Percentiles rank a stretch among this genome's conserved stretches.
phyloP scores from a whole-genome alignment of 2,113 vertebrate species.

The Ceuthmochares aereus region DNA sequence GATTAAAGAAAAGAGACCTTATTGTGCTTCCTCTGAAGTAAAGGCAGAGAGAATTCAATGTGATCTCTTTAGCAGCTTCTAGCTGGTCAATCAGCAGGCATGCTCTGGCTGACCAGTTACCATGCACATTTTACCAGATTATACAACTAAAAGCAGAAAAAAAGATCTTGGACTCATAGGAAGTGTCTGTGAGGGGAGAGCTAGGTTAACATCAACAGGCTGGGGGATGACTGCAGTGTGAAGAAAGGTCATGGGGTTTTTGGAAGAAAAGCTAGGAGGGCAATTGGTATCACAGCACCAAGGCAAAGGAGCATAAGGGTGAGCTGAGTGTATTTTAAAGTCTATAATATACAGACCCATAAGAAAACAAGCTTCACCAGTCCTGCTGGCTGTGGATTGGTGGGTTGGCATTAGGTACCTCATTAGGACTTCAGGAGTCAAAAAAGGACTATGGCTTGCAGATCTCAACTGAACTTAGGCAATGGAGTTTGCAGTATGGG shows the following conservation, averaged over 20 bases:
- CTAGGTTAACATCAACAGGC: background rate
- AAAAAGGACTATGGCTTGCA: background rate
- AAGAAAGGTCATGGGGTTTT: background rate
- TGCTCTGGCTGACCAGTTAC: background rate
- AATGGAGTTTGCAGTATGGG: background rate
- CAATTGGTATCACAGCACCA: background rate
- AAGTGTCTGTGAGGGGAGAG: background rate
- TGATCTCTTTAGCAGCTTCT: background rate
- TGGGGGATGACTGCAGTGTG: background rate
- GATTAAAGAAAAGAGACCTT: background rate
- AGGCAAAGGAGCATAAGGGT: background rate
- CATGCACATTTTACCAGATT: background rate
- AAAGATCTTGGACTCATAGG: background rate
- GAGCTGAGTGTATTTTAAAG: background rate
- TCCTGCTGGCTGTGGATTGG: background rate
- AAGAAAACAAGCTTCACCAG: background rate
- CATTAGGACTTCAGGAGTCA: background rate
- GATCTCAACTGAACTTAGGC: background rate
- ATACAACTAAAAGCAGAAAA: background rate
- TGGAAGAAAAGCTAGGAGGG: background rate
- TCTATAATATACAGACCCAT: background rate
- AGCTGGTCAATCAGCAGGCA: background rate
- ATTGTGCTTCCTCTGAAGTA: background rate
- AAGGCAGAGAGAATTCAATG: background rate
- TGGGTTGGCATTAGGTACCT: background rate